Evolutionary conservation across 2,888 invertebrate genomes (phyloP).

Genomic region (Operophtera brumata): DNA sequence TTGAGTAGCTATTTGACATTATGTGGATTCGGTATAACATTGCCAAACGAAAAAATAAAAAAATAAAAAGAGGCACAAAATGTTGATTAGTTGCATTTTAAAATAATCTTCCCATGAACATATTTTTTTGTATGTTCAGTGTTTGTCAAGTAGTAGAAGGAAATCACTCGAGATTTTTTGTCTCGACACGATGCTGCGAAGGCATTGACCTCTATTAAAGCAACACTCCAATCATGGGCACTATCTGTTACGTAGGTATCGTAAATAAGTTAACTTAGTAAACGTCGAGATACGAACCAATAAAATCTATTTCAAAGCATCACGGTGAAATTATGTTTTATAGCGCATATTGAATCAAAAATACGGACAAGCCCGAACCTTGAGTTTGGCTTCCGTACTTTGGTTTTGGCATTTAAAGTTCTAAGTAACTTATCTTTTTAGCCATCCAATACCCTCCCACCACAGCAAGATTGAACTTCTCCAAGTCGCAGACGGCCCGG

Average conservation of each 20-base stretch:
- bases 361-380: too few species aligned
- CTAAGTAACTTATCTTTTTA: neutral
- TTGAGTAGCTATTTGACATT: too few species aligned
- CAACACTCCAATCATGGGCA: conserved; percentile 23
- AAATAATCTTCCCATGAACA: too few species aligned
- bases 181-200: conserved; percentile 1
- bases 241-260: conserved; percentile 36
- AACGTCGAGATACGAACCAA: conserved; percentile 14
- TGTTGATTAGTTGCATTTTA: too few species aligned
- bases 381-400: too few species aligned
- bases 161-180: conserved; percentile 11
- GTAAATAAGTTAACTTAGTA: conserved; percentile 30
- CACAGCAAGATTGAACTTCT: conserved; percentile 37
- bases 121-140: neutral
- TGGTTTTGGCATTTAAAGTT: too few species aligned
- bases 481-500: conserved; percentile 30
- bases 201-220: conserved; percentile 33
- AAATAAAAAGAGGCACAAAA: too few species aligned
- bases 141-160: neutral
- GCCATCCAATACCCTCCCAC: conserved; percentile 6
- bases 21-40: too few species aligned
- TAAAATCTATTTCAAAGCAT: conserved; percentile 16
- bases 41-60: too few species aligned
- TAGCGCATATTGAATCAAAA: neutral
- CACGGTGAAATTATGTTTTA: conserved; percentile 8